Evolutionary conservation across 2,888 invertebrate species (phyloP), one percentile per base, ranked within the genome.

Genomic region (Trachelus iudaicus): DNA sequence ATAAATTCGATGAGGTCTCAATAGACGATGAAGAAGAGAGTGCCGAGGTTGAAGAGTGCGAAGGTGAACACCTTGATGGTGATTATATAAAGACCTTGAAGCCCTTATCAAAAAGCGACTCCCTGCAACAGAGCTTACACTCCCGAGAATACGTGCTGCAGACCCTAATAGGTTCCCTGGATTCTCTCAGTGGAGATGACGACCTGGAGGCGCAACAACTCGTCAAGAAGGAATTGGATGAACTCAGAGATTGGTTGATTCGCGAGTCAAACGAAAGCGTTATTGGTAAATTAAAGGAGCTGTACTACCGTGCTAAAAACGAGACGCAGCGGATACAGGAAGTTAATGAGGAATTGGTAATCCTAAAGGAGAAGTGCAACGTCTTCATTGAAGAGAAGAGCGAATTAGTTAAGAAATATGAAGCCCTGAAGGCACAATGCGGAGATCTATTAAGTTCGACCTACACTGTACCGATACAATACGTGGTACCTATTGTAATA

Each of bases 311-410:
- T 75, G 81, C 87, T 35, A 88, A 89, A 82, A 90, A 89, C 37
- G 92, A 92, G 83, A 92, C 92, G 87, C 94, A 95, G 37, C 92
- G 94, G 88, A 91, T 95, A 87, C 93, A 93, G 87, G 94, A 94
- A 87, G 92, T 96, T 34, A 95, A 95, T 89, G 95, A 96, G 89
- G 96, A 96, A 91, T 92, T 96, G 85, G 94, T 95, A 78, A 92
- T 94, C 75, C 93, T 96, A 81, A 96, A 96, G 89, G 95, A 96
- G 90, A 93, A 95, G 84, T 96, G 95, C 93, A 94, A 95, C 79
- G 93, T 93, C 84, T 94, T 94, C 79, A 92, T 93, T 85, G 94
- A 93, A 35, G 95, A 95, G 86, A 94, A 94, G 85, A 92, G 94
- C 78, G 92, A 93, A 77, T 92, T 96, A 71, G 92, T 93, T 73